phyloP scores from a whole-genome alignment of 2,888 invertebrate genomes.

The Sphaeridia pumilis region DNA sequence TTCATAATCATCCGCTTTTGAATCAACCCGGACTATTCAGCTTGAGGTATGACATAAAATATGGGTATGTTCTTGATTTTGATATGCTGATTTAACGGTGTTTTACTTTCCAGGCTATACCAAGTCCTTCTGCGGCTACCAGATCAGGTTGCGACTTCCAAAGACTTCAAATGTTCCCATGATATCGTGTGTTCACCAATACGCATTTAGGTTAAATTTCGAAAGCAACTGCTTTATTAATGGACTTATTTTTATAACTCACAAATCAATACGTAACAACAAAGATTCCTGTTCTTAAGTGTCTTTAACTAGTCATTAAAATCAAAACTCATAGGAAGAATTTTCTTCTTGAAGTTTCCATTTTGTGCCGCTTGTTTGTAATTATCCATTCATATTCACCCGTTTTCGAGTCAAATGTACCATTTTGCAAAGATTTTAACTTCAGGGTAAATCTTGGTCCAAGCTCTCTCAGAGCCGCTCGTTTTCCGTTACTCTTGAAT shows the following conservation, averaged over 20 bases:
- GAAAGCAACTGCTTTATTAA: neutral
- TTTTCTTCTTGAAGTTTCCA: constrained; percentile 83
- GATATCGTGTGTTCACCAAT: too few relatives aligned
- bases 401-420: constrained; percentile 91
- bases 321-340: constrained; percentile 62
- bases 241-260: neutral
- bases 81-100: neutral
- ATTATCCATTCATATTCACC: constrained; percentile 97
- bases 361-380: constrained; percentile 74
- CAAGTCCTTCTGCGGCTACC: too few relatives aligned
- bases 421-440: constrained; percentile 83
- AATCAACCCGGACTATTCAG: neutral
- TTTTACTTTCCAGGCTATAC: neutral
- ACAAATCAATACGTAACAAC: too few relatives aligned
- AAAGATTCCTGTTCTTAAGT: too few relatives aligned
- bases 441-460: constrained; percentile 94
- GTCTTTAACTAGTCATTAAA: neutral
- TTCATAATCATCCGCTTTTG: neutral
- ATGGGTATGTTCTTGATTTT: neutral
- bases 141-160: too few relatives aligned
- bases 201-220: too few relatives aligned
- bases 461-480: constrained; percentile 71
- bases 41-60: neutral
- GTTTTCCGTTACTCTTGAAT: constrained; percentile 55
- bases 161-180: too few relatives aligned